Conservation (phyloP, 1,140 invertebrate species). For the Temnothorax curvispinosus region DNA sequence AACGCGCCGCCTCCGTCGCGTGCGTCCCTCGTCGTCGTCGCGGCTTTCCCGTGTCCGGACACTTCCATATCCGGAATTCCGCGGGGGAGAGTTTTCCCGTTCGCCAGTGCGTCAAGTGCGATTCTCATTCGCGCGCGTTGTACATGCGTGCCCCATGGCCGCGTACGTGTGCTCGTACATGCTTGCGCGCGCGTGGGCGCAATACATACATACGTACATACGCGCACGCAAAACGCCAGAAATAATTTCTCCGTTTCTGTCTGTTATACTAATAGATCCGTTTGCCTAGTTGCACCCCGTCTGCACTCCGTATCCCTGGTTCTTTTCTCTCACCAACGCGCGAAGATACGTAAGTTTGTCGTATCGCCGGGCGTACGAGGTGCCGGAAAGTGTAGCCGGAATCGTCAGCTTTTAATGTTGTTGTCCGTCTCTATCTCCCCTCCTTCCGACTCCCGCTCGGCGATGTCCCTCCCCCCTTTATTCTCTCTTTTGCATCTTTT, state of each 20-base stretch:
- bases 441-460: no score
- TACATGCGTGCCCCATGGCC: background rate
- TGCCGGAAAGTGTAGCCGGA: background rate
- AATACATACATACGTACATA: no score
- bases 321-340: background rate
- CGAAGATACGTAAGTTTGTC: background rate
- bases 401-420: background rate
- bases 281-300: background rate
- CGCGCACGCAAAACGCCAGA: background rate
- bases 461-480: background rate
- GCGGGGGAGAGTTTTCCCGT: background rate
- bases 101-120: background rate
- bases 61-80: constrained; percentile 35
- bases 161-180: no score
- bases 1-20: no score
- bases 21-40: background rate
- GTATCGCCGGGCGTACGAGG: no score
- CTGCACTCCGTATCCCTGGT: background rate
- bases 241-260: constrained; percentile 23
- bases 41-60: background rate
- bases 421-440: background rate
- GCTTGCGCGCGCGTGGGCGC: background rate
- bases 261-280: constrained; percentile 7
- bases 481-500: background rate
- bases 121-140: no score